Percentiles rank a stretch among this genome's conserved stretches.
Conservation (phyloP, 2,797 vertebrate genomes). For the Typhlichthys eigenmanni region DNA sequence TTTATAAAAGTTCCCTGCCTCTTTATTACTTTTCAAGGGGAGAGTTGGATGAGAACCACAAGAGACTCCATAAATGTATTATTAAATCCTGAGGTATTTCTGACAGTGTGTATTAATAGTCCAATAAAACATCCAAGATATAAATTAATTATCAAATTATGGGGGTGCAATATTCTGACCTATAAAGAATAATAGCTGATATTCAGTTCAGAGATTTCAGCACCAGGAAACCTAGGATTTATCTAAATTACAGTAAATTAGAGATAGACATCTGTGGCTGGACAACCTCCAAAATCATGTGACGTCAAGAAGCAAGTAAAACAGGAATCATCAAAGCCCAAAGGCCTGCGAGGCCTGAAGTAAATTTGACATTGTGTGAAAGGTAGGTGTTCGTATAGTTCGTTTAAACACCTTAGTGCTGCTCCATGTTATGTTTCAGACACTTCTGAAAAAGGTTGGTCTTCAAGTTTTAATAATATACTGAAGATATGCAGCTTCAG, state of each 20-base stretch:
- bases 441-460: conserved; percentile 25
- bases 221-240: neutral
- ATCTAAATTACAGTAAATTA: conserved; percentile 20
- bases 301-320: conserved; percentile 63
- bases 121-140: conserved; percentile 18
- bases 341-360: conserved; percentile 44
- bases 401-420: neutral
- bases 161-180: neutral
- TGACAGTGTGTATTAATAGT: conserved; percentile 4
- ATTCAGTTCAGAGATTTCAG: conserved; percentile 4
- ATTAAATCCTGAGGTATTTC: neutral
- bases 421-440: conserved; percentile 32
- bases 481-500: no score
- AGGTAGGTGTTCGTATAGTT: conserved; percentile 35
- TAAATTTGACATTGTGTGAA: conserved; percentile 52
- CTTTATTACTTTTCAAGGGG: neutral
- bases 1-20: conserved; percentile 9
- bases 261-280: conserved; percentile 41
- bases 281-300: conserved; percentile 45
- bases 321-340: conserved; percentile 64
- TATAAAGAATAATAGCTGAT: neutral
- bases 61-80: conserved; percentile 3
- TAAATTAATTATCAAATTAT: conserved; percentile 6
- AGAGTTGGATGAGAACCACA: neutral
- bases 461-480: no score